Conservation (phyloP, 2,797 vertebrate species). For the Dendrocincla fuliginosa region DNA sequence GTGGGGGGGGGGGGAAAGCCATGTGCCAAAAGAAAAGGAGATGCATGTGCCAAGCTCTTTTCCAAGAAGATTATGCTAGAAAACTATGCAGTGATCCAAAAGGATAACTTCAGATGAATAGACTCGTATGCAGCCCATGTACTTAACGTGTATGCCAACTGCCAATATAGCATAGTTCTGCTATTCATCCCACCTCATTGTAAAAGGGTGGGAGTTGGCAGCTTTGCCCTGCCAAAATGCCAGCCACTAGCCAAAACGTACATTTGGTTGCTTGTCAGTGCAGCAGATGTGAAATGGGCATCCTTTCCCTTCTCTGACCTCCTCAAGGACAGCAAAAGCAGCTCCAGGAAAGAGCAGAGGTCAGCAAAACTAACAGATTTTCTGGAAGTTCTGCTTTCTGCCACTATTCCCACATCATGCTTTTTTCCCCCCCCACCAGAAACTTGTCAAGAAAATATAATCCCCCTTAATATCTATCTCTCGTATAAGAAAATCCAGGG, state of each 20-base stretch:
- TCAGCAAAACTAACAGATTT: neutral
- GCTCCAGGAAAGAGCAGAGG: neutral
- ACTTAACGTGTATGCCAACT: constrained; percentile 43
- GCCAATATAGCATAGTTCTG: constrained; percentile 13
- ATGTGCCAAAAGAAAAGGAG: constrained; percentile 16
- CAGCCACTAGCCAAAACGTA: constrained; percentile 55
- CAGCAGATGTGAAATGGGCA: constrained; percentile 71
- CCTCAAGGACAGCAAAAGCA: constrained; percentile 63
- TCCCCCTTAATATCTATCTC: neutral
- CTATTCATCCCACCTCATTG: constrained; percentile 39
- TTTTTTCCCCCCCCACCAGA: neutral
- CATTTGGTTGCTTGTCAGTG: constrained; percentile 72
- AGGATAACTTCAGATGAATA: constrained; percentile 37
- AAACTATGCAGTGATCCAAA: constrained; percentile 38
- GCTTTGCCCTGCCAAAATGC: constrained; percentile 28
- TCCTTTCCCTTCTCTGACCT: constrained; percentile 53
- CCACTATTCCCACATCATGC: neutral
- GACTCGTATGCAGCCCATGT: constrained; percentile 31
- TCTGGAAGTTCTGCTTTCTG: neutral
- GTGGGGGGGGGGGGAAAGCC: neutral
- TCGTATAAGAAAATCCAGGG: neutral
- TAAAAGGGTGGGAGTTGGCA: constrained; percentile 31
- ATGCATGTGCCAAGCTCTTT: neutral
- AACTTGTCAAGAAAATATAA: neutral
- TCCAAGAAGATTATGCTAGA: constrained; percentile 18